Base-by-base conservation (phyloP, 2,113 vertebrate species). In the Macrotis lagotis region DNA sequence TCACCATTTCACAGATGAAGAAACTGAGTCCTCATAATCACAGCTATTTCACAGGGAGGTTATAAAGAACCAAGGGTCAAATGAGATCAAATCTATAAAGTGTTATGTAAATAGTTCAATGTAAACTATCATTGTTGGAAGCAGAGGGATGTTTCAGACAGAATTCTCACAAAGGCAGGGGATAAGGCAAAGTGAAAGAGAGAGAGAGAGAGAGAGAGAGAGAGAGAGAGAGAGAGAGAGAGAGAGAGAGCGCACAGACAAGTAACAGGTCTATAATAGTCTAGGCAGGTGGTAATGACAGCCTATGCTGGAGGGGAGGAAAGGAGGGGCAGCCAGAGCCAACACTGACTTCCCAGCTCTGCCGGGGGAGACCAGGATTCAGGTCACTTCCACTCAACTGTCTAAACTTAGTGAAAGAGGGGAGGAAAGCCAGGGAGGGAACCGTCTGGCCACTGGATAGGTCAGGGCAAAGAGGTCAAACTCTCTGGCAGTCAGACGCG, bases 391-490 rank as follows among this genome's bases (percentile, higher is more conserved):
- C n/a, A 44, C 66, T 83, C n/a, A 83, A n/a, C 2, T n/a, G 22
- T 22, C 66, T 83, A 83, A 83, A 83, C 37, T 50, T 28, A 37
- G n/a, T 50, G 7, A 22, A 26, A 47, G 1, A 48, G 92, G 48
- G 4, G 6, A 2, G 24, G 48, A 25, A 14, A 49, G 74, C n/a
- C 3, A 19, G 66, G 66, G 66, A 83, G 66, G 66, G 44, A 83
- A 37, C 50, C 51, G 93, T 90, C 83, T 14, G 51, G 66, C 16
- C 24, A 22, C 90, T 24, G 6, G 10, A 0, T 0, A 53, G 53
- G 91, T 83, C n/a, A n/a, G 91, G 92, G 0, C 8, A 93, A 50
- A 94, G 59, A 96, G 90, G 96, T 91, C 55, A 16, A 83, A 25
- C 0, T 55, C 74, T 16, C 50, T 83, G 66, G 66, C n/a, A 48